phyloP scores from a whole-genome alignment of 2,113 vertebrate genomes.

The Oncorhynchus masou region DNA sequence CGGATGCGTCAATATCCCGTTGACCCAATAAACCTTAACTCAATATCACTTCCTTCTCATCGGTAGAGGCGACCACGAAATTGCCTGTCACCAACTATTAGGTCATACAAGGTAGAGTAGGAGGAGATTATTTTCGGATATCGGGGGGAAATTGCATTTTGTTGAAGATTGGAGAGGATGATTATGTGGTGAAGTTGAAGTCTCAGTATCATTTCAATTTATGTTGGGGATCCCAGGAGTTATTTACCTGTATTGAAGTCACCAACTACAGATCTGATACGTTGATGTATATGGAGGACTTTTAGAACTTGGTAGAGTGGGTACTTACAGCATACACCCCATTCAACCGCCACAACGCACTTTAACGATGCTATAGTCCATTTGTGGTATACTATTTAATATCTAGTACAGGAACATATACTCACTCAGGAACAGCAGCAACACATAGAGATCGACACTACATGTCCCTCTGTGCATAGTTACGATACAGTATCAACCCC shows the following conservation, averaged over 20 bases:
- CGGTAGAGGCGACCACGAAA: not conserved
- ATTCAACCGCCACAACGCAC: not conserved
- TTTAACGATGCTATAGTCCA: not conserved
- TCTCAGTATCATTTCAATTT: not conserved
- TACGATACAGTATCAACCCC: not conserved
- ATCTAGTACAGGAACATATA: not conserved
- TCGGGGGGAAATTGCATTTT: not conserved
- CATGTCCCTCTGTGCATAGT: no score
- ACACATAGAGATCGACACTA: not conserved
- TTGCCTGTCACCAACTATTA: constrained; percentile 1
- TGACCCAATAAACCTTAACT: constrained; percentile 39
- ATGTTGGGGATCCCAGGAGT: not conserved
- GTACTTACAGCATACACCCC: not conserved
- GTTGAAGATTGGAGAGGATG: constrained; percentile 1
- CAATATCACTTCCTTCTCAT: constrained; percentile 20
- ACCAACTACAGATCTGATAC: not conserved
- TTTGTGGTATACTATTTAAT: not conserved
- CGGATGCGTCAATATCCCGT: constrained; percentile 32
- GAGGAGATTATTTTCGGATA: constrained; percentile 15
- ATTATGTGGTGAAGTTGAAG: not conserved
- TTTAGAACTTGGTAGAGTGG: not conserved
- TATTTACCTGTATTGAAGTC: not conserved
- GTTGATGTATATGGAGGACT: not conserved
- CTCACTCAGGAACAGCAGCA: not conserved
- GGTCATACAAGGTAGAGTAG: constrained; percentile 10